Evolutionary conservation across 2,888 invertebrate genomes (phyloP), one percentile per base, ranked within the genome.

Genomic region (Caenorhabditis sp.): DNA sequence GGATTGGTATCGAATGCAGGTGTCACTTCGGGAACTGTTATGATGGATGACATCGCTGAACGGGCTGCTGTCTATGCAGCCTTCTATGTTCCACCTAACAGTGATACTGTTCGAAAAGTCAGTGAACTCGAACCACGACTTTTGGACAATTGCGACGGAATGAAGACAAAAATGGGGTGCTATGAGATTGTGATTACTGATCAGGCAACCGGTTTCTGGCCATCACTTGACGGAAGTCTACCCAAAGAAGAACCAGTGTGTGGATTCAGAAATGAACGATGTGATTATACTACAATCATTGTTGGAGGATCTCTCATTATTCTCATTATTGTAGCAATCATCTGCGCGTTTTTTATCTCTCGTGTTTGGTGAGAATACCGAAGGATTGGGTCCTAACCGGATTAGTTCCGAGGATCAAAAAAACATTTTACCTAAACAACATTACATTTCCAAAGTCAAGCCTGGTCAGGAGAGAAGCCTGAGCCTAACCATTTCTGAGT

Each of bases 41-140:
- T 81, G 66, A 86, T 86, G 86, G 86, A 86, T 66, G 86, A 86
- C 57, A 69, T 86, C 26, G 86, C 83, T 2, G 86, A 86, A 58
- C 63, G 86, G 55, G 85, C 86, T 0, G 84, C 85, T 4, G 77
- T 83, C 24, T 86, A 86, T 71, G 85, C 83, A 0, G 86, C 86
- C 17, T 86, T 86, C 67, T 86, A 77, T 63, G 83, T 86, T 0
- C 71, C 83, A 14, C 82, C 86, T 4, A 85, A 85, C 54, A 81
- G 82, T 21, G 86, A 86, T 60, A 83, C 81, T 12, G 84, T 86
- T 17, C 68, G 84, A 70, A 86, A 84, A 68, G 82, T 86, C 58
- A 79, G 82, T 24, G 86, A 84, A 58, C 77, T 86, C 74, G 82
- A 83, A 37, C 86, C 86, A 1, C 62, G 69, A 26, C 61, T 82